phyloP scores from a whole-genome alignment of 1,140 invertebrate species.

The Bombus sibiricus region DNA sequence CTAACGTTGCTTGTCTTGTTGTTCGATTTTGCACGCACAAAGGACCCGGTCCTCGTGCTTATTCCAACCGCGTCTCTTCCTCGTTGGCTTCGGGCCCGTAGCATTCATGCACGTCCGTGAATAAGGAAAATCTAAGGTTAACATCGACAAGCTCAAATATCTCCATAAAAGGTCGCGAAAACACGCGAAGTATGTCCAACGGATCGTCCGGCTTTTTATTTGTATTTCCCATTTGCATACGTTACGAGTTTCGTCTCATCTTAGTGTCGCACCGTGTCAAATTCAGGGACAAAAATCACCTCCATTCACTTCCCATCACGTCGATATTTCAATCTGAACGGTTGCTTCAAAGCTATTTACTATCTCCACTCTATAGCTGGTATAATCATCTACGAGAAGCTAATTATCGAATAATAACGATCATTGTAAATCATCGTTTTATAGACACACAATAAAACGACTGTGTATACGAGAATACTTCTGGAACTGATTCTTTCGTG shows the following conservation, averaged over 20 bases:
- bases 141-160: constrained; percentile 1
- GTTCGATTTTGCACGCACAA: constrained; percentile 42
- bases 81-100: constrained; percentile 52
- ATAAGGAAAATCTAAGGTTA: constrained; percentile 51
- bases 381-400: neutral
- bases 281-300: too few species aligned
- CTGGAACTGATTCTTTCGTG: too few species aligned
- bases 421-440: neutral
- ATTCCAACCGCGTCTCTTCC: constrained; percentile 60
- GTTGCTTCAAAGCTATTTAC: neutral
- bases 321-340: too few species aligned
- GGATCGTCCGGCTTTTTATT: neutral
- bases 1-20: constrained; percentile 28
- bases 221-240: neutral
- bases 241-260: neutral
- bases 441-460: too few species aligned
- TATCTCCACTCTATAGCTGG: neutral
- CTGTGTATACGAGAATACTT: too few species aligned
- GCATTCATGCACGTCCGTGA: constrained; percentile 36
- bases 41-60: constrained; percentile 42
- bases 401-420: neutral
- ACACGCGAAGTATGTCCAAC: neutral
- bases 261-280: neutral
- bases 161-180: constrained; percentile 3
- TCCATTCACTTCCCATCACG: neutral